Base-by-base conservation (phyloP, 1,140 invertebrate species). In the Drosophila elegans region DNA sequence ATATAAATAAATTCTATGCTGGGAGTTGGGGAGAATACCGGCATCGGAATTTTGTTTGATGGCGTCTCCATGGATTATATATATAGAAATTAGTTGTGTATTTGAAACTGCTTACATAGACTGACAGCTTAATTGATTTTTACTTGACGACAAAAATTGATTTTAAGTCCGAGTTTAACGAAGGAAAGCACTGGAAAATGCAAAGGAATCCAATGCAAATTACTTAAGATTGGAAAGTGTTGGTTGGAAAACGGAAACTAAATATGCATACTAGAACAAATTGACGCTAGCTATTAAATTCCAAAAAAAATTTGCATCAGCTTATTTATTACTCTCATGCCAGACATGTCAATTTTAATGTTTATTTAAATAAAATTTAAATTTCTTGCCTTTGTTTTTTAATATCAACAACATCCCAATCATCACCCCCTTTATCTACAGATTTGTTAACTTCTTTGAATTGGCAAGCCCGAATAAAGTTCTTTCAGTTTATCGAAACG, bases 111-210 rank as follows among this genome's bases (percentile, higher is more conserved):
- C 55, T 61, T 74, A 44, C 45, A 52, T 60, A 74, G 55, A 53
- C 48, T 61, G 69, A 74, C 46, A 62, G 55, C 49, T 74, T 74
- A 74, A 74, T 62, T 74, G 56, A 57, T 74, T 74, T 74, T 74
- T 74, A 45, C 69, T 45, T 51, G 57, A 62, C 44, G 64, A 41
- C 42, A 69, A 69, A 69, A 71, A 71, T 71, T 71, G 51, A 71
- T 71, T 69, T 71, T 56, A 39, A 55, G 16, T n/a, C 25, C 12
- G 45, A 49, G 45, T 21, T 67, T 36, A 67, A 21, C 10, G 27
- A 48, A 42, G 45, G 16, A 49, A 44, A 44, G 11, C 41, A 16
- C 32, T 61, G 41, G 42, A 61, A 61, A 32, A 12, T 44, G 12
- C 29, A 5, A 44, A 32, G 60, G n/a, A 48, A 36, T 45, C 44